Evolutionary conservation across 2,797 vertebrate species (phyloP), one percentile per base, ranked within the genome.

Genomic region (Syngnathus acus): DNA sequence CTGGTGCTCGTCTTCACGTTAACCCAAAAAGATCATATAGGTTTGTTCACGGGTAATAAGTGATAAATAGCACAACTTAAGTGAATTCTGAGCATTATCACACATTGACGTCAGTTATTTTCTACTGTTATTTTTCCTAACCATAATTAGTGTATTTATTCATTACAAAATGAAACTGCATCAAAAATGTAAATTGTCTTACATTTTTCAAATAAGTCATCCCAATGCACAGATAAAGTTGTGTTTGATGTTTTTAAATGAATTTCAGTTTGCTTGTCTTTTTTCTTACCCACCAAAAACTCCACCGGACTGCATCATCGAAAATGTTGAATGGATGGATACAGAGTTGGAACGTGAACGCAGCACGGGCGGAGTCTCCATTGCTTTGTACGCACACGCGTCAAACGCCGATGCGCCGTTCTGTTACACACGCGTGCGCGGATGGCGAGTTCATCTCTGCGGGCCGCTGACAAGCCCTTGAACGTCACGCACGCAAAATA

Each of bases 221-320:
- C 54, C 54, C 54, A 10, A 55, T 37, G 54, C 54, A 11, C 7
- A 37, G 2, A 37, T 11, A 26, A 37, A 17, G 6, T 58, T 38
- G 55, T 21, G 21, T 51, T 21, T 21, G 50, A 17, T 5, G 21
- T 54, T 58, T 58, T 38, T 16, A 16, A 32, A 58, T 37, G 32
- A 37, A 58, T 58, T 58, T 58, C 21, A 14, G 32, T 57, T 57
- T 16, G n/a, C 5, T 53, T 51, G 13, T 53, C 10, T 10, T 21
- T 53, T 53, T 37, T 58, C 55, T 58, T 32, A 58, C 55, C 55
- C 55, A 58, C 55, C 55, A 16, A 58, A 58, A 58, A 58, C 55
- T 58, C 55, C 55, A 19, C 14, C 55, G 32, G 55, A 58, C 26
- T 58, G 55, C 32, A 58, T 38, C 26, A 8, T 58, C 6, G 2